Conservation (phyloP, 2,113 vertebrate genomes). For the Sylvietta virens region DNA sequence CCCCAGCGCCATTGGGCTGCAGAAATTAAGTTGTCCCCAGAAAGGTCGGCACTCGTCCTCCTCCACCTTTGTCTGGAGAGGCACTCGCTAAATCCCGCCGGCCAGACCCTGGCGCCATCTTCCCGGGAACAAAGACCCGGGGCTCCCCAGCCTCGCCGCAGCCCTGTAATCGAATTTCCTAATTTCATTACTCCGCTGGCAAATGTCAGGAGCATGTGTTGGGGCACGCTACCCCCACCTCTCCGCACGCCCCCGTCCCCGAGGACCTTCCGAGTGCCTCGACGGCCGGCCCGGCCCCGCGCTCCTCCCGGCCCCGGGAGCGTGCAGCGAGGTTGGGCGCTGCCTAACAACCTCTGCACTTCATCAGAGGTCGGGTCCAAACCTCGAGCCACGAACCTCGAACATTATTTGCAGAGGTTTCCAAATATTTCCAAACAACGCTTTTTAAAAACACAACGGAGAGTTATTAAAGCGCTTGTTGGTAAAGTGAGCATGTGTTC, state of each 20-base stretch:
- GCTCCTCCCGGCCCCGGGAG: background rate
- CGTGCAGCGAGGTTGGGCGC: background rate
- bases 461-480: slow-evolving; percentile 79
- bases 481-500: slow-evolving; percentile 78
- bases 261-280: background rate
- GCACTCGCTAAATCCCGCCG: slow-evolving; percentile 21
- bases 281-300: background rate
- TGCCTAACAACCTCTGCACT: background rate
- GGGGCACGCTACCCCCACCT: background rate
- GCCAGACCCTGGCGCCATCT: slow-evolving; percentile 23
- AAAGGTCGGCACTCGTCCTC: slow-evolving; percentile 31
- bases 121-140: slow-evolving; percentile 54
- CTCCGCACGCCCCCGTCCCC: background rate
- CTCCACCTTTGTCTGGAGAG: slow-evolving; percentile 38
- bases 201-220: slow-evolving; percentile 69
- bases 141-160: background rate
- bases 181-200: slow-evolving; percentile 69
- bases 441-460: slow-evolving; percentile 74
- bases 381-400: slow-evolving; percentile 27
- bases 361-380: slow-evolving; percentile 24
- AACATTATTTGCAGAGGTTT: slow-evolving; percentile 59
- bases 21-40: slow-evolving; percentile 40
- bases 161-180: slow-evolving; percentile 60
- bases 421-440: slow-evolving; percentile 75
- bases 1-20: slow-evolving; percentile 40